Evolutionary conservation across 2,888 invertebrate genomes (phyloP), one percentile per base, ranked within the genome.

Genomic region (Beris chalybata): DNA sequence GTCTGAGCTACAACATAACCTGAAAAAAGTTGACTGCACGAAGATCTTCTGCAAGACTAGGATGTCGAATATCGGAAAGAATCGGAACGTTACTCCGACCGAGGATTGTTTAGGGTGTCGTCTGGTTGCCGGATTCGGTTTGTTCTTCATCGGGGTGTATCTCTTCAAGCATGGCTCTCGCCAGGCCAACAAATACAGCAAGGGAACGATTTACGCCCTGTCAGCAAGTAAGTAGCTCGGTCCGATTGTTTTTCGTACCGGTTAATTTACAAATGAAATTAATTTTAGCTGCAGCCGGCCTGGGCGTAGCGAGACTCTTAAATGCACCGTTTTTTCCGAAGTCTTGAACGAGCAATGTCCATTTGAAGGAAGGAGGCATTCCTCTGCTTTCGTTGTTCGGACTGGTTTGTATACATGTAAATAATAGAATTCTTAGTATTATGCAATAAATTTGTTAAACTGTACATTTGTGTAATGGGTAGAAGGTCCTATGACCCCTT

Each of bases 111-210:
- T 84, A 5, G 79, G 82, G 0, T 89, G 89, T 73, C 83, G 87
- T 73, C 70, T 86, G 22, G 79, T 86, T 0, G 85, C 87, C 66
- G 85, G 87, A 5, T 76, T 81, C 7, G 88, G 88, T 5, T 79
- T 88, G 45, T 75, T 87, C 32, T 87, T 87, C 0, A 86, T 87
- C 67, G 87, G 87, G 69, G 82, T 82, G 68, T 89, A 87, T 72
- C 77, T 89, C 1, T 83, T 82, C 4, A 82, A 84, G 71, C 81
- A 83, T 81, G 76, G 85, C 79, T 80, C 84, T 12, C 61, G 61
- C 2, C 50, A 83, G 74, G 83, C 79, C 76, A 83, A 77, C 52
- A 76, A 76, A n/a, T 73, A 79, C 13, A 84, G 84, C 48, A 84
- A 78, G 76, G 74, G 81, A 31, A 58, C 58, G 54, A 44, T 67